These are phyloP conservation scores for Oreotragus oreotragus DNA, from an alignment of 2,113 vertebrate species.

Conservation along the genomic window DNA sequence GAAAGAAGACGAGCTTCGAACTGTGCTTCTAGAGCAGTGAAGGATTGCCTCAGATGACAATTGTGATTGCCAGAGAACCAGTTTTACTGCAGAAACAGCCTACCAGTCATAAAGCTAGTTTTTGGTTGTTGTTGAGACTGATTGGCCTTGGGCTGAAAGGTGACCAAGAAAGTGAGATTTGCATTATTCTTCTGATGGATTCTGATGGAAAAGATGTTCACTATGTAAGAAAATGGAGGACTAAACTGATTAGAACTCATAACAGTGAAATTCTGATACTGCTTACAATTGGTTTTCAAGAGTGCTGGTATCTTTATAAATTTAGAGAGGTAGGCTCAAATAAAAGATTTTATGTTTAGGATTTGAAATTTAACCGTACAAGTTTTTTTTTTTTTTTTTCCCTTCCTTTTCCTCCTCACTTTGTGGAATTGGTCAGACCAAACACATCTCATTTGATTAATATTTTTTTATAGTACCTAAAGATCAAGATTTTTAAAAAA, in stretches of 20 bases:
- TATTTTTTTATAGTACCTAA: too few species aligned
- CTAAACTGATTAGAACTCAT: conserved; percentile 13
- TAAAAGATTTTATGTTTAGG: conserved; percentile 70
- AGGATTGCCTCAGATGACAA: conserved; percentile 50
- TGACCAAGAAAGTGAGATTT: conserved; percentile 18
- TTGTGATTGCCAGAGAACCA: conserved; percentile 48
- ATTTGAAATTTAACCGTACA: conserved; percentile 74
- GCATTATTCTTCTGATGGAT: neutral
- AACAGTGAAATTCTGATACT: conserved; percentile 16
- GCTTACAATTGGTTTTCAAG: conserved; percentile 35
- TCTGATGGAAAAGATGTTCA: neutral
- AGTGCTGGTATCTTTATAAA: conserved; percentile 59
- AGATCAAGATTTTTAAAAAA: too few species aligned
- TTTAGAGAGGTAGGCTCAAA: conserved; percentile 64
- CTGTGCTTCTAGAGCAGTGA: conserved; percentile 89
- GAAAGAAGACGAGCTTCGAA: conserved; percentile 91
- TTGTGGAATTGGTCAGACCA: too few species aligned
- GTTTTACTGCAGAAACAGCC: conserved; percentile 50
- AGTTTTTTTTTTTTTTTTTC: conserved; percentile 51
- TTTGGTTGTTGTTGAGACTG: neutral
- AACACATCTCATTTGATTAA: too few species aligned
- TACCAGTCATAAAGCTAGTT: conserved; percentile 57
- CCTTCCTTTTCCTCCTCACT: too few species aligned
- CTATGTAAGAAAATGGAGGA: conserved; percentile 33
- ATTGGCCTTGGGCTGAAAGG: neutral